Evolutionary conservation across 2,888 invertebrate genomes (phyloP).

Genomic region (Tetranychus piercei): DNA sequence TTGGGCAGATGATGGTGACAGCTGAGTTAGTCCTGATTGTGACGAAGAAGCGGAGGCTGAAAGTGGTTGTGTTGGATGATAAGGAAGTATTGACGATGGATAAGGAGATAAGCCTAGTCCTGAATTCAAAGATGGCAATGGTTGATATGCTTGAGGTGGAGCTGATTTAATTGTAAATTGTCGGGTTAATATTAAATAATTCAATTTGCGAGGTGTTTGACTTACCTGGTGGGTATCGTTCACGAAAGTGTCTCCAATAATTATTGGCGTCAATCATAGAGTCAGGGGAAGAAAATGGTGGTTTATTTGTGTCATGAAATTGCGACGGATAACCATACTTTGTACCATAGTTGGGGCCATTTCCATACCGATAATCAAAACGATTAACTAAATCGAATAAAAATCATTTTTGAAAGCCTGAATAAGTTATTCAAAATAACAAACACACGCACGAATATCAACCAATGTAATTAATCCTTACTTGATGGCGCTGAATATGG

Average conservation of each 20-base stretch:
- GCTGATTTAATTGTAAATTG: background rate
- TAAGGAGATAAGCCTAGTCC: background rate
- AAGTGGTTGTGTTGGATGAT: background rate
- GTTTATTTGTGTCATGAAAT: background rate
- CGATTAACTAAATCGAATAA: background rate
- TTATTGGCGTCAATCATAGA: background rate
- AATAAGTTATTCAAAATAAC: background rate
- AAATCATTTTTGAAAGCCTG: background rate
- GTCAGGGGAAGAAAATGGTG: background rate
- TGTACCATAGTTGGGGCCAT: background rate
- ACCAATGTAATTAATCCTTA: background rate
- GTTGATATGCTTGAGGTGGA: background rate
- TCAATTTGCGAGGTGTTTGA: background rate
- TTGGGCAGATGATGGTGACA: background rate
- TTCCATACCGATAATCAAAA: background rate
- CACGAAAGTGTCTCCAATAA: background rate
- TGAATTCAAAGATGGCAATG: background rate
- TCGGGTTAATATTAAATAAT: background rate
- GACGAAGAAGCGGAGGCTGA: background rate
- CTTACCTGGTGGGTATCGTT: background rate
- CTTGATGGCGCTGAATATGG: background rate
- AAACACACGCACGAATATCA: background rate
- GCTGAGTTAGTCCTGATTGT: background rate
- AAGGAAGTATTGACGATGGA: background rate
- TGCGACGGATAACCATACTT: background rate